phyloP scores from a whole-genome alignment of 2,888 invertebrate genomes.

The Drosophila antonietae region DNA sequence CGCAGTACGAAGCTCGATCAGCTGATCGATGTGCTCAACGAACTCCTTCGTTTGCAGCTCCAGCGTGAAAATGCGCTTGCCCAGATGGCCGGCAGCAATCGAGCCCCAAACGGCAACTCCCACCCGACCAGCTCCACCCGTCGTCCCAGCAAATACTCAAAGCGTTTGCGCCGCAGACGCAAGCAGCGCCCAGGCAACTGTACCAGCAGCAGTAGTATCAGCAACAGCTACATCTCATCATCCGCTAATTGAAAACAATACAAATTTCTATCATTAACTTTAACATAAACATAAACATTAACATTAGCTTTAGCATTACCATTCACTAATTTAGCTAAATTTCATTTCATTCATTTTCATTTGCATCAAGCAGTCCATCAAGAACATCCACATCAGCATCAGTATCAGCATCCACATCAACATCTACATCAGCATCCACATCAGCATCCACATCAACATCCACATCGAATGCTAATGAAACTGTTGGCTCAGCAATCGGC shows the following conservation, averaged over 20 bases:
- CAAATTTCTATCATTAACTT: neutral
- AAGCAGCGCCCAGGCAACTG: constrained; percentile 23
- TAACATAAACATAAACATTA: constrained; percentile 1
- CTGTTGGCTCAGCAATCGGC: constrained; percentile 52
- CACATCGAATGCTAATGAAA: constrained; percentile 19
- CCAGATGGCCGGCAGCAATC: neutral
- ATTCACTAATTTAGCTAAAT: constrained; percentile 33
- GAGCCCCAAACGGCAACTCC: neutral
- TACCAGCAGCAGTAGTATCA: constrained; percentile 15
- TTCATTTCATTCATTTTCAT: constrained; percentile 54
- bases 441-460: constrained; percentile 3
- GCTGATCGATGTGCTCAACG: constrained; percentile 72
- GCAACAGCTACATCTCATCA: neutral
- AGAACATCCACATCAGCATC: constrained; percentile 29
- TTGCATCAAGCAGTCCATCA: constrained; percentile 62
- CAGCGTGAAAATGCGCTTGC: constrained; percentile 41
- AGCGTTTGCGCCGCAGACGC: constrained; percentile 37
- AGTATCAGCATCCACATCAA: constrained; percentile 42
- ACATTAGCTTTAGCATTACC: constrained; percentile 13
- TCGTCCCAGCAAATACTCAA: constrained; percentile 28
- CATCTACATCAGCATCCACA: constrained; percentile 13
- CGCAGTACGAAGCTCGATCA: constrained; percentile 71
- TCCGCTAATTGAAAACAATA: neutral
- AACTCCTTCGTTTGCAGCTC: constrained; percentile 62
- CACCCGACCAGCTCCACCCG: constrained; percentile 4